Percentiles rank a stretch among this genome's conserved stretches.
These are phyloP conservation scores for Propithecus perrieri DNA, from an alignment of 2,797 vertebrate genomes.

Conservation along the genomic window DNA sequence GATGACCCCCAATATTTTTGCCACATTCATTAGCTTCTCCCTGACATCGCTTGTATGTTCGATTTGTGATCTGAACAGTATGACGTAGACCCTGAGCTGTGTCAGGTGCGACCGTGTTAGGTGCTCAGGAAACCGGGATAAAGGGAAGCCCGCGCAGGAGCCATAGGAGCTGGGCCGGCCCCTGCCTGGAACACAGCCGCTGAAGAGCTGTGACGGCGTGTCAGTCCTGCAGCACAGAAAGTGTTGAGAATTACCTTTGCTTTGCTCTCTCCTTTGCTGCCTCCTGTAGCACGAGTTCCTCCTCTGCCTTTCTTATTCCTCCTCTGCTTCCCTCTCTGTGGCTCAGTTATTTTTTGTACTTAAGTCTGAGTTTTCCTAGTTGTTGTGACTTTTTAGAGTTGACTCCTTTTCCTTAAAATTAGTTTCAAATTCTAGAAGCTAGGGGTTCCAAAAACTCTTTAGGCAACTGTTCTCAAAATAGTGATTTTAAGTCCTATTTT, in stretches of 20 bases:
- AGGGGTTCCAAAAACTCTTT: not conserved
- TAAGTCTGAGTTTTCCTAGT: not conserved
- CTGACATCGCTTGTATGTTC: not conserved
- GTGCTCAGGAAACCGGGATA: not conserved
- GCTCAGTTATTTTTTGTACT: too few species aligned
- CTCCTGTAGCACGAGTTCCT: not conserved
- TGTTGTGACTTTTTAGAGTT: not conserved
- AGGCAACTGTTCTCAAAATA: not conserved
- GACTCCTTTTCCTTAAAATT: not conserved
- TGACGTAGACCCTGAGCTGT: not conserved
- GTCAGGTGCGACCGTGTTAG: rapidly evolving
- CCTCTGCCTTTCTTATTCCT: rapidly evolving
- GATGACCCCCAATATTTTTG: not conserved
- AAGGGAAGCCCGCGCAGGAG: not conserved
- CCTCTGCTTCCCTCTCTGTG: rapidly evolving
- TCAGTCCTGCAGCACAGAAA: rapidly evolving
- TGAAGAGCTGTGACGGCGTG: not conserved
- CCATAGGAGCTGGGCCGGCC: rapidly evolving
- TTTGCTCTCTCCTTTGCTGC: rapidly evolving
- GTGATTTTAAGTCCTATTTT: not conserved
- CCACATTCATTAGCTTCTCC: not conserved
- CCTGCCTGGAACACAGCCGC: rapidly evolving
- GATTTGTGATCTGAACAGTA: not conserved
- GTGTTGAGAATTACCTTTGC: rapidly evolving
- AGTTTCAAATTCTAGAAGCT: not conserved